Evolutionary conservation across 2,888 invertebrate species (phyloP), one percentile per base, ranked within the genome.

Genomic region (Nomada ferruginata): DNA sequence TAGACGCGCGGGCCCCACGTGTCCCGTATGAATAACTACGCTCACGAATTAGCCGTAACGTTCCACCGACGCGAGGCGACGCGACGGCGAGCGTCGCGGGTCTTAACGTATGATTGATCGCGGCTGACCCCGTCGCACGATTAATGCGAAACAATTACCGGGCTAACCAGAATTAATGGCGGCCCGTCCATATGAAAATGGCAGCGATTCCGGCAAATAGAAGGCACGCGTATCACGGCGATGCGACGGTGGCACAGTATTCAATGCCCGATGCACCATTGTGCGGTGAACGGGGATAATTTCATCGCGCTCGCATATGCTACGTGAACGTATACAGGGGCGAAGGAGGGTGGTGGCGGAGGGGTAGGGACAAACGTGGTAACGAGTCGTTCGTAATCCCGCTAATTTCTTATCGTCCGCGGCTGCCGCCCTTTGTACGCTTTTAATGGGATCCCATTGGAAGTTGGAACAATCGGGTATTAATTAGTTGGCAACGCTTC

Each of bases 61-160:
- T 36, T 20, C 55, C 44, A 26, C 44, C 23, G n/a, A 57, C 26
- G 26, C 26, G 26, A 26, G 20, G 9, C 15, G 4, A 57, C n/a
- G 11, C 26, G 5, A 23, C 13, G 11, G 50, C 26, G 42, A 20
- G 52, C 69, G 83, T 2, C 47, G 15, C 60, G 70, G 50, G 86
- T 79, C 82, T 84, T 87, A 87, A 89, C 87, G 85, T 66, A 84
- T 89, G 90, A 91, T 90, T 86, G 89, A 90, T 90, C 82, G 82
- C 57, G 77, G 80, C 80, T 75, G 76, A 81, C 85, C 82, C 70
- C 65, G 85, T 82, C 82, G 73, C 74, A 68, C 87, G 87, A 90
- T 90, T 91, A 89, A 90, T 90, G 86, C 68, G 88, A 89, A 89
- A 90, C 89, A 89, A 91, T 90, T 87, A 88, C 83, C 82, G 76